Evolutionary conservation across 2,888 invertebrate species (phyloP).

Genomic region (Callimorpha dominula): DNA sequence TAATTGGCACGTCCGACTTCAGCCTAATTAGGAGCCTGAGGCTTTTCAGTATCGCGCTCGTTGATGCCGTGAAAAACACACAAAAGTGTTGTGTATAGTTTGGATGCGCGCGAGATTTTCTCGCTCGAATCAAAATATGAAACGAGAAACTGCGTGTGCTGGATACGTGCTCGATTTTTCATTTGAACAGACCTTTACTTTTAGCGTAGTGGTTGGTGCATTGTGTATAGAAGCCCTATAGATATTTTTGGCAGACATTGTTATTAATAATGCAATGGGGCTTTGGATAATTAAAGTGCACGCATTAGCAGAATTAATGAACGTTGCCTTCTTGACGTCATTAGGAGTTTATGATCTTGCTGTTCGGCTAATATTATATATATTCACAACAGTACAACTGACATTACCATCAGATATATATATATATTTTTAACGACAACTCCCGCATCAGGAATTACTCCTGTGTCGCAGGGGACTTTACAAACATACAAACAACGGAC

Average conservation of each 20-base stretch:
- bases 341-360: not conserved
- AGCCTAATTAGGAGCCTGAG: constrained; percentile 86
- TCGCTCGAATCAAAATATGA: constrained; percentile 56
- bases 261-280: not conserved
- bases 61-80: constrained; percentile 84
- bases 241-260: not conserved
- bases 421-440: no score
- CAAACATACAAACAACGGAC: no score
- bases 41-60: constrained; percentile 85
- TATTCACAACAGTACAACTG: not conserved
- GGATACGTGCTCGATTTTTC: constrained; percentile 35
- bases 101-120: constrained; percentile 43
- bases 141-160: constrained; percentile 59
- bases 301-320: not conserved
- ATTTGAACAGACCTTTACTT: constrained; percentile 1
- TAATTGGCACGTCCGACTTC: constrained; percentile 87
- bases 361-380: not conserved
- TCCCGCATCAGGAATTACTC: no score
- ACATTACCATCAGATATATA: not conserved
- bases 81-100: constrained; percentile 79
- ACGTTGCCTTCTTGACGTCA: not conserved
- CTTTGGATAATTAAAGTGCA: no score
- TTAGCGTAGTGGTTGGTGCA: constrained; percentile 1
- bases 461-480: no score
- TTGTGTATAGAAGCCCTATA: no score